Base-by-base conservation (phyloP, 1,140 invertebrate species). In the Schlechtendalia chinensis region DNA sequence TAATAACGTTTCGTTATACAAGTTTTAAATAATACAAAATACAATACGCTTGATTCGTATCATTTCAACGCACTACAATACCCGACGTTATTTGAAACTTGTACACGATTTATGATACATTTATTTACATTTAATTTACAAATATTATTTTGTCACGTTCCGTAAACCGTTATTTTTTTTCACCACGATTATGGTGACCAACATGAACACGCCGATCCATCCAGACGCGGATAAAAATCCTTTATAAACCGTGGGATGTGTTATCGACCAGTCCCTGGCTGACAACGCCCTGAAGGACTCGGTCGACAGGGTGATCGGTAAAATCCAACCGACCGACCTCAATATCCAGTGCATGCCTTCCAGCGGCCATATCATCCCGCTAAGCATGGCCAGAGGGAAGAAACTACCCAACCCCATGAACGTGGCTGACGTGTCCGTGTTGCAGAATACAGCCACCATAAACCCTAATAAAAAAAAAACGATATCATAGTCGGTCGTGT, bases 231-330 rank as follows among this genome's bases (percentile, higher is more conserved):
- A 87, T 0, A 89, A 53, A 82, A 88, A 90, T 11, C 90, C 90
- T 27, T 85, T 85, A 85, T 88, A 90, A 3, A 90, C 89, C 2
- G 85, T 85, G 6, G 86, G 84, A 80, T 89, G 85, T 1, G 83
- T 82, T n/a, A 90, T 85, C n/a, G 84, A 85, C 89, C 89, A 90
- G 1, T 89, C 89, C 82, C 89, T 85, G 16, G 88, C 87, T 12
- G 90, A 85, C n/a, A 91, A 86, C 54, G 87, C 87, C 82, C 90
- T 84, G 85, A 91, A 87, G 5, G 89, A 87, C 81, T 90, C 89
- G 29, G 89, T 88, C 3, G 89, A 87, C 54, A 89, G 85, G 0
- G 90, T 91, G 81, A 90, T 87, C 5, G 90, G 90, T 17, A 91
- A 85, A 69, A 86, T 83, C 82, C 88, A 88, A 47, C 88, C 88